Conservation (phyloP, 2,888 invertebrate species). For the Tribolium freemani region DNA sequence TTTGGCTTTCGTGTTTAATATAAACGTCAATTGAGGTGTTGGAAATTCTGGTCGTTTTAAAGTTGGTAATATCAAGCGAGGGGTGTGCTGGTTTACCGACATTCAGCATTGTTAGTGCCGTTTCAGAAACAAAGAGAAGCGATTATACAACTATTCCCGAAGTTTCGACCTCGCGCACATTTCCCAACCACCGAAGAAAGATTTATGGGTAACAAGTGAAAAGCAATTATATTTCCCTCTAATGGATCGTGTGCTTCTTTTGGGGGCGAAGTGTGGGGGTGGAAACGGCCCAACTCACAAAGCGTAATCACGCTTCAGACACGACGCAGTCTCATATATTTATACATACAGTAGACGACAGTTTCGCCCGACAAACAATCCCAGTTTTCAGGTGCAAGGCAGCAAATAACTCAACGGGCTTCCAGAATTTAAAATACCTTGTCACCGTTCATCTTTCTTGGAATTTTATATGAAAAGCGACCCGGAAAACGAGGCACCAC, state of each 20-base stretch:
- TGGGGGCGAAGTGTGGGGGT: background rate
- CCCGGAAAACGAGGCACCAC: constrained; percentile 35
- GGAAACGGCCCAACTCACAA: constrained; percentile 14
- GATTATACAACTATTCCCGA: constrained; percentile 47
- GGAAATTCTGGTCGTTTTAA: constrained; percentile 30
- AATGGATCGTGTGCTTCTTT: constrained; percentile 49
- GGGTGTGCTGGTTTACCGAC: constrained; percentile 36
- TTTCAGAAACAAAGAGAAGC: constrained; percentile 45
- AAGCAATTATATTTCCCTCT: constrained; percentile 52
- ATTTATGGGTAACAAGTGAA: constrained; percentile 52
- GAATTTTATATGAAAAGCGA: constrained; percentile 46
- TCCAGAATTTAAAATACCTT: constrained; percentile 51
- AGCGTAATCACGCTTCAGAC: constrained; percentile 38
- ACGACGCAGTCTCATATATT: constrained; percentile 43
- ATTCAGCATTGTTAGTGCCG: constrained; percentile 43
- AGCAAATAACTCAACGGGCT: constrained; percentile 47
- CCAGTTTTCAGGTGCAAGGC: constrained; percentile 47
- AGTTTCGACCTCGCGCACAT: constrained; percentile 42
- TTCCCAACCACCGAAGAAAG: constrained; percentile 44
- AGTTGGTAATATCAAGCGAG: constrained; percentile 31
- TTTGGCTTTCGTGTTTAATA: constrained; percentile 30
- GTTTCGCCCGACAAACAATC: constrained; percentile 46
- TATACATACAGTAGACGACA: constrained; percentile 41
- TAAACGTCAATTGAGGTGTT: constrained; percentile 31
- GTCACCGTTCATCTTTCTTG: constrained; percentile 53